Conservation (phyloP, 2,797 vertebrate species). For the Linurgus olivaceus region DNA sequence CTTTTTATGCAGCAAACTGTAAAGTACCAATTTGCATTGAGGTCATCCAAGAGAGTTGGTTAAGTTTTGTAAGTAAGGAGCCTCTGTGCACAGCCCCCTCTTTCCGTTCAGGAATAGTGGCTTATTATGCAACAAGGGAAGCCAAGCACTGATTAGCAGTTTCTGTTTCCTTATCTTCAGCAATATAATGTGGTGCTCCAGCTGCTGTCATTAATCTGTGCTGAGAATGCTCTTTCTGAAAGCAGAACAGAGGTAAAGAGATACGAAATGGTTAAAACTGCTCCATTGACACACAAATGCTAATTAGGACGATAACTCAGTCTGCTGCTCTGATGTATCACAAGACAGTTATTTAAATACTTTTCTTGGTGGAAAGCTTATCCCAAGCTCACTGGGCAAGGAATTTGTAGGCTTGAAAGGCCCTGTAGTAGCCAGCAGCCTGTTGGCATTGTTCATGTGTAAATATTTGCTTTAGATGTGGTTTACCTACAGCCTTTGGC, state of each 20-base stretch:
- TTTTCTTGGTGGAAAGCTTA: not conserved
- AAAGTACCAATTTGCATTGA: not conserved
- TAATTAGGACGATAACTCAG: not conserved
- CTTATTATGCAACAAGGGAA: not conserved
- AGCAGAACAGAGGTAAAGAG: not conserved
- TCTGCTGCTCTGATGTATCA: not conserved
- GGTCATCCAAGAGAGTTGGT: not conserved
- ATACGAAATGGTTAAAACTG: not conserved
- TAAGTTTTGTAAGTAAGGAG: not conserved
- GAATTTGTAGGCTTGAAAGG: not conserved
- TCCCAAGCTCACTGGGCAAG: accelerated
- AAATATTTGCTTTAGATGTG: slow-evolving; percentile 3
- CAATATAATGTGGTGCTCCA: not conserved
- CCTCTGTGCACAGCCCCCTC: not conserved
- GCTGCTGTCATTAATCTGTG: not conserved
- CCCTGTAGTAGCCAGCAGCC: not conserved
- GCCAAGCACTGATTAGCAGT: not conserved
- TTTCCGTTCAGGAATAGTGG: not conserved
- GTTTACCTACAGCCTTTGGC: not conserved
- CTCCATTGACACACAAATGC: not conserved
- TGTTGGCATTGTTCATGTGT: not conserved
- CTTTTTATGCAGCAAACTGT: not conserved
- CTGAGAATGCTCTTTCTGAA: not conserved
- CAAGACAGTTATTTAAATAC: not conserved
- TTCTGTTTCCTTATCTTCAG: not conserved